Percentiles rank a stretch among this genome's conserved stretches.
phyloP scores from a whole-genome alignment of 2,113 vertebrate species.

The Lepus timidus region DNA sequence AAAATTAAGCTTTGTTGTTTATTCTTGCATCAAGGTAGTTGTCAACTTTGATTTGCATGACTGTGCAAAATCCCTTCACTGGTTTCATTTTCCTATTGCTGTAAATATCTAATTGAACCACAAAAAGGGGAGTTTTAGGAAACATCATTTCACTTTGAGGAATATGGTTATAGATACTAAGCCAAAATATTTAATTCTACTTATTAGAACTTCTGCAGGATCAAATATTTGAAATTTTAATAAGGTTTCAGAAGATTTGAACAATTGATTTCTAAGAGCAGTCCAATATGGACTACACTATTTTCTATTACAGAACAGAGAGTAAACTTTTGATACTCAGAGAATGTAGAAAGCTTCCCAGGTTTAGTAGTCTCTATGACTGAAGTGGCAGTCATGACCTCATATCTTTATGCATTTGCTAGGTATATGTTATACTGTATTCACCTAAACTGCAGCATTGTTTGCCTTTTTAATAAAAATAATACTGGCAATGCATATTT shows the following conservation, averaged over 20 bases:
- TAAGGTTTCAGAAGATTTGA: slow-evolving; percentile 1
- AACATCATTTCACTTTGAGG: slow-evolving; percentile 39
- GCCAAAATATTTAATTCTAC: slow-evolving; percentile 16
- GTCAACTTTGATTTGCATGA: slow-evolving; percentile 65
- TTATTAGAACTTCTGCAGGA: not conserved
- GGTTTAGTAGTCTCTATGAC: slow-evolving; percentile 16
- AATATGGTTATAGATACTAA: slow-evolving; percentile 37
- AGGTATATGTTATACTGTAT: not conserved
- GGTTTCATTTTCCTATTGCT: not conserved
- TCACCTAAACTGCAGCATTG: not conserved
- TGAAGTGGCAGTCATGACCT: not conserved
- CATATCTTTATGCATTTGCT: not conserved
- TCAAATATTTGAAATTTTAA: slow-evolving; percentile 46
- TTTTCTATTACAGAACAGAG: slow-evolving; percentile 7
- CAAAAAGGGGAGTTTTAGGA: slow-evolving; percentile 57
- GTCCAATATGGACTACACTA: not conserved
- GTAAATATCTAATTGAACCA: slow-evolving; percentile 48
- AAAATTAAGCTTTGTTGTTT: slow-evolving; percentile 65
- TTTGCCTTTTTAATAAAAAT: slow-evolving; percentile 41
- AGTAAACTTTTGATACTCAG: not conserved
- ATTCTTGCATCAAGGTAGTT: slow-evolving; percentile 55
- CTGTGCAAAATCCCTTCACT: not conserved
- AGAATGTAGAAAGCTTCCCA: not conserved
- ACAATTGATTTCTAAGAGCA: not conserved
- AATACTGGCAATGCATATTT: not conserved